Conservation (phyloP, 2,888 invertebrate species). For the Andrena flavipes region DNA sequence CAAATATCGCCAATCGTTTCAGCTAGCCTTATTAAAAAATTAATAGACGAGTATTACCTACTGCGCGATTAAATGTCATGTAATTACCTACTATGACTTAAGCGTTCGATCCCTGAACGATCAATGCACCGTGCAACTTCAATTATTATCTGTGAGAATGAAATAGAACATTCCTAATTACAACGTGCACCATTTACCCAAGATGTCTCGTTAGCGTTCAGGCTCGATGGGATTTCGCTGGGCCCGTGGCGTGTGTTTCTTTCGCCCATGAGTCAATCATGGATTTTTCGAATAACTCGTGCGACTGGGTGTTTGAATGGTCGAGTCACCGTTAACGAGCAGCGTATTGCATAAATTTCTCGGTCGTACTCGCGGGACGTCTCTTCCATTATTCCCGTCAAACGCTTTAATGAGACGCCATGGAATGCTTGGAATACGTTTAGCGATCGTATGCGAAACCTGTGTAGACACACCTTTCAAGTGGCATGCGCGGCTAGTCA, state of each 20-base stretch:
- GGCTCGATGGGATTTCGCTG: background rate
- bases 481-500: constrained; percentile 59
- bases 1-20: no score
- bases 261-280: constrained; percentile 8
- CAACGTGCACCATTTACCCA: background rate
- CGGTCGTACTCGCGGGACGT: constrained; percentile 22
- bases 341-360: constrained; percentile 31
- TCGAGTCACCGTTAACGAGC: constrained; percentile 16
- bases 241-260: background rate
- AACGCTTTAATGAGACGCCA: constrained; percentile 54
- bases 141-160: background rate
- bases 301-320: background rate
- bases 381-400: constrained; percentile 51
- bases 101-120: no score
- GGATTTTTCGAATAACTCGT: constrained; percentile 1
- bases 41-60: no score
- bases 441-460: constrained; percentile 56
- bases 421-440: constrained; percentile 59
- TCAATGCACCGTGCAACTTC: no score
- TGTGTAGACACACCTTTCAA: constrained; percentile 54
- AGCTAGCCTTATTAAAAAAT: no score
- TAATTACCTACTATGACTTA: no score
- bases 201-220: background rate
- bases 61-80: no score
- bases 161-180: background rate